Conservation (phyloP, 2,888 invertebrate genomes). For the Eupsilia transversa region DNA sequence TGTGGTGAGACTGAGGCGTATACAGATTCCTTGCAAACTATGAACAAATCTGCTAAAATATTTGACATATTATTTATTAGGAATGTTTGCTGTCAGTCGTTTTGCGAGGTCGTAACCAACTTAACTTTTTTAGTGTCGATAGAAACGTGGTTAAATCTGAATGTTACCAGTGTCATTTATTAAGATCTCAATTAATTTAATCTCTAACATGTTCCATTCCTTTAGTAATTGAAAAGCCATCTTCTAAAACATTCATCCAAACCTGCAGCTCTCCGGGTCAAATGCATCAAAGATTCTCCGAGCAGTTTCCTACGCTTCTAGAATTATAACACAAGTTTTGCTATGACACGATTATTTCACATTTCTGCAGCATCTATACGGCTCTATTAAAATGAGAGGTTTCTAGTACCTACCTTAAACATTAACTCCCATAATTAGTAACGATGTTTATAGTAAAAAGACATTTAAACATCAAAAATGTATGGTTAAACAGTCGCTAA, state of each 20-base stretch:
- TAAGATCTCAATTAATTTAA: not conserved
- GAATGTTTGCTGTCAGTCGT: not conserved
- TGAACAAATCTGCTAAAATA: constrained; percentile 22
- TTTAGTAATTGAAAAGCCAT: constrained; percentile 5
- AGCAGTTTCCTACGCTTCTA: not conserved
- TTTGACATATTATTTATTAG: not conserved
- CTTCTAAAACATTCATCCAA: constrained; percentile 4
- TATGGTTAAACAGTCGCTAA: not conserved
- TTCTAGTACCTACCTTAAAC: not conserved
- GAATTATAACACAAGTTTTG: not conserved
- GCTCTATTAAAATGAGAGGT: too few relatives aligned
- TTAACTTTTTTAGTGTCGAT: not conserved
- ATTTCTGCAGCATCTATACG: not conserved
- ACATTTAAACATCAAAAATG: not conserved
- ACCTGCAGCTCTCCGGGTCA: constrained; percentile 1
- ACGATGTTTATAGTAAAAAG: too few relatives aligned
- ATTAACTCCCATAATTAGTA: too few relatives aligned
- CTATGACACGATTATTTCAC: not conserved
- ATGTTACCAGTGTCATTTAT: not conserved
- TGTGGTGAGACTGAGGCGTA: constrained; percentile 42
- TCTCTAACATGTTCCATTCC: not conserved
- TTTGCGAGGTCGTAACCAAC: too few relatives aligned
- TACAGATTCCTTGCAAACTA: constrained; percentile 4
- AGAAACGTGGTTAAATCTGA: not conserved
- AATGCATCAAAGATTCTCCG: constrained; percentile 11